Evolutionary conservation across 1,140 invertebrate species (phyloP), one percentile per base, ranked within the genome.

Genomic region (Bicyclus anynana): DNA sequence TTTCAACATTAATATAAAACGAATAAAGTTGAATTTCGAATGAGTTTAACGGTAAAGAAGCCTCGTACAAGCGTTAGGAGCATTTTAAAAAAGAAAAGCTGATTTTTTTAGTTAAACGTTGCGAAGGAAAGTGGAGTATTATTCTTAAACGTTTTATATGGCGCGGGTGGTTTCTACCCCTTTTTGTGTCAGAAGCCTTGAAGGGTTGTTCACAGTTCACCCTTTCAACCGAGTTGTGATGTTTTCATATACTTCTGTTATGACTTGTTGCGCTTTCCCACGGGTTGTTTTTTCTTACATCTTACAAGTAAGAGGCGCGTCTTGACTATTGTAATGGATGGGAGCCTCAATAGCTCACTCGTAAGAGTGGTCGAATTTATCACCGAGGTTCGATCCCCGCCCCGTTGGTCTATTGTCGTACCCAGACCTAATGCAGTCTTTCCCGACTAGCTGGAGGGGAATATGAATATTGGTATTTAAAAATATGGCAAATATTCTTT

Each of bases 51-150:
- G 12, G 6, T n/a, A 23, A 44, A 21, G 42, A 21, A 20, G 42
- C 42, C 9, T 2, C 20, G 42, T 21, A 44, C 42, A 10, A 44
- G 42, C 17, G 12, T 44, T 44, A 12, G 14, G 42, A 20, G 5
- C 5, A 21, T 44, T 44, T 21, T 44, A 21, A 40, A n/a, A 40
- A 44, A 40, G 42, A n/a, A 44, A 44, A 44, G 17, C 42, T 21
- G 17, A 44, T 23, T 44, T 44, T 18, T 44, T 21, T 21, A 20
- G 17, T 23, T 44, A 44, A 44, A 21, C 20, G 20, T 44, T 4
- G 17, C 9, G 20, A 44, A 44, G 42, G 12, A 37, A 37, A 40
- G 13, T 40, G 7, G 29, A 33, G 29, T 33, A 33, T 33, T 33
- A 33, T 33, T 33, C 29, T 33, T 33, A 33, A 33, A 12, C 29